Percentiles rank a stretch among this genome's conserved stretches.
Conservation (phyloP, 2,797 vertebrate genomes). For the Hipposideros larvatus region DNA sequence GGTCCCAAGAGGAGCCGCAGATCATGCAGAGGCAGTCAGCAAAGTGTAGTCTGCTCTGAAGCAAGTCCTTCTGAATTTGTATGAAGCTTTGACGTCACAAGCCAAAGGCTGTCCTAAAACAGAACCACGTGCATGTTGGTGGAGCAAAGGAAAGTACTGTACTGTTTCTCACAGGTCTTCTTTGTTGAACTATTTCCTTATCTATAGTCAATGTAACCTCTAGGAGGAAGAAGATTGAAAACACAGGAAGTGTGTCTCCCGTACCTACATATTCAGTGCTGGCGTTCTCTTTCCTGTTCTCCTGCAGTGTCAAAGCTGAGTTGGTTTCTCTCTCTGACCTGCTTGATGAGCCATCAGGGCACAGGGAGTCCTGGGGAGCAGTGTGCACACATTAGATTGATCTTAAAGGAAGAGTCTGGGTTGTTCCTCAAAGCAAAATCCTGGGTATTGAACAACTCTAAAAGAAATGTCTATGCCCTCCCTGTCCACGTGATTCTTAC, state of each 20-base stretch:
- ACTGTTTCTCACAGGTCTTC: not conserved
- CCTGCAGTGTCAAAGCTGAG: not conserved
- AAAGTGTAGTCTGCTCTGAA: not conserved
- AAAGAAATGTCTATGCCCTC: not conserved
- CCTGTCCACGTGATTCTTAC: not conserved
- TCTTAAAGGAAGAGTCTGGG: not conserved
- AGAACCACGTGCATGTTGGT: not conserved
- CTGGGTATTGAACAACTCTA: not conserved
- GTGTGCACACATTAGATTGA: not conserved
- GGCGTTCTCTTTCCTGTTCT: not conserved
- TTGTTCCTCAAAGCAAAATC: not conserved
- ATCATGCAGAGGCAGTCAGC: not conserved
- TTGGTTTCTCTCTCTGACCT: not conserved
- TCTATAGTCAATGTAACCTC: not conserved
- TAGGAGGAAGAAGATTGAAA: not conserved
- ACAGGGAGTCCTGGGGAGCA: not conserved
- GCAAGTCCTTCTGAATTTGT: not conserved
- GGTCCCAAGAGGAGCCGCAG: fast-evolving
- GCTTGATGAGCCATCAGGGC: not conserved
- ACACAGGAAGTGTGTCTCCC: not conserved
- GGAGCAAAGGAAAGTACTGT: not conserved
- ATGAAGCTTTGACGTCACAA: not conserved
- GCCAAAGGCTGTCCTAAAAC: not conserved
- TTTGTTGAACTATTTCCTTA: not conserved
- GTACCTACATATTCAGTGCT: not conserved